Evolutionary conservation across 2,113 vertebrate species (phyloP).

Genomic region (Synodontis membranacea): DNA sequence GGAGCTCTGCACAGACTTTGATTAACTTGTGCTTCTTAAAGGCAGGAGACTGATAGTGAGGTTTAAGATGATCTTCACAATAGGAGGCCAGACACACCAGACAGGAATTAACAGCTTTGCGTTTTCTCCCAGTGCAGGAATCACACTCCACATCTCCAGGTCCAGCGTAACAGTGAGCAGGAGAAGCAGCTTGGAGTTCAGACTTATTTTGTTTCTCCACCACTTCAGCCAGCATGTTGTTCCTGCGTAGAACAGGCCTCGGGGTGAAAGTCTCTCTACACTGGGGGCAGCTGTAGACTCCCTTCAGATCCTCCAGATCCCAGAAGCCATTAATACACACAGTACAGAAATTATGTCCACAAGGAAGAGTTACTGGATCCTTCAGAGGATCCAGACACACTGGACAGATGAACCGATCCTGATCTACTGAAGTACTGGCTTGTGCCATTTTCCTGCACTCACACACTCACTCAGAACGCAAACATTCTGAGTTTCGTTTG

Average conservation of each 20-base stretch:
- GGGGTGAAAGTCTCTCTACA: background rate
- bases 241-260: background rate
- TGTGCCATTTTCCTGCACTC: background rate
- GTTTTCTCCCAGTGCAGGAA: background rate
- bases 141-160: constrained; percentile 7
- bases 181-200: background rate
- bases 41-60: background rate
- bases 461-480: background rate
- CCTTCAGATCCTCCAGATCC: background rate
- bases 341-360: background rate
- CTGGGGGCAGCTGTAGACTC: background rate
- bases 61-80: background rate
- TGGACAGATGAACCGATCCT: background rate
- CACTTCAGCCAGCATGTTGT: background rate
- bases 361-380: background rate
- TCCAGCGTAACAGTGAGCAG: background rate
- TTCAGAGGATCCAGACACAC: background rate
- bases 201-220: background rate
- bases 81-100: background rate
- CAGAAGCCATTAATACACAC: background rate
- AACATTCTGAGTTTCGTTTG: background rate
- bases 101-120: background rate
- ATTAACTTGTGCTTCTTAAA: constrained; percentile 14
- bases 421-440: background rate
- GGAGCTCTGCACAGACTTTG: background rate